These are phyloP conservation scores for Antigone vipio DNA, from an alignment of 2,113 vertebrate species.

Conservation along the genomic window DNA sequence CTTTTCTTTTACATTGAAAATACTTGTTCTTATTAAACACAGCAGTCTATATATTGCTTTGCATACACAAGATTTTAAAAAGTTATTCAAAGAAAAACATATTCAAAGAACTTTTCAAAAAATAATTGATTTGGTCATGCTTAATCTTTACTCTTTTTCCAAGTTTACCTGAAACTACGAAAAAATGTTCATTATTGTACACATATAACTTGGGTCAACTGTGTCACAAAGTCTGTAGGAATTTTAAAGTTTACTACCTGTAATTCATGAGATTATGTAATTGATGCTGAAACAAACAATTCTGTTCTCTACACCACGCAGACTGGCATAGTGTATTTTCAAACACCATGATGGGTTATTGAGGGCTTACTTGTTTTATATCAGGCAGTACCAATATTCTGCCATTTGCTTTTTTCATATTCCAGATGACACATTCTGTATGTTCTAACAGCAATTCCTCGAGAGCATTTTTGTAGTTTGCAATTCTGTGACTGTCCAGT, in stretches of 20 bases:
- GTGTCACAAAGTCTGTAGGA: not conserved
- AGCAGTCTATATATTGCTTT: not conserved
- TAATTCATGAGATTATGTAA: not conserved
- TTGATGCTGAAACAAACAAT: not conserved
- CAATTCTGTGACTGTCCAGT: not conserved
- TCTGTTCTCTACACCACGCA: not conserved
- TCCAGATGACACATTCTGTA: not conserved
- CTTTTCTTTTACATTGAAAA: not conserved
- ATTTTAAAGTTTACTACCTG: not conserved
- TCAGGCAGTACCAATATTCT: not conserved
- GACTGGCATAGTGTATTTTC: not conserved
- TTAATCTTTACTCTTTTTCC: not conserved
- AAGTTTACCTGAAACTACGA: not conserved
- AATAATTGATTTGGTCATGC: not conserved
- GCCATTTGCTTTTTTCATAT: not conserved
- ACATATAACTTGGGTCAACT: not conserved
- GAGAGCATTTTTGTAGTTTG: not conserved
- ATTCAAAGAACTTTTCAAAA: not conserved
- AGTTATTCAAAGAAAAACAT: not conserved
- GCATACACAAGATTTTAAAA: not conserved
- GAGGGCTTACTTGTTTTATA: not conserved
- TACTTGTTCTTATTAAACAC: not conserved
- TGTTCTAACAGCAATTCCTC: not conserved
- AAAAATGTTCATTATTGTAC: not conserved
- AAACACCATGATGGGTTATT: not conserved